phyloP scores from a whole-genome alignment of 2,113 vertebrate species.

The Galeopterus variegatus region DNA sequence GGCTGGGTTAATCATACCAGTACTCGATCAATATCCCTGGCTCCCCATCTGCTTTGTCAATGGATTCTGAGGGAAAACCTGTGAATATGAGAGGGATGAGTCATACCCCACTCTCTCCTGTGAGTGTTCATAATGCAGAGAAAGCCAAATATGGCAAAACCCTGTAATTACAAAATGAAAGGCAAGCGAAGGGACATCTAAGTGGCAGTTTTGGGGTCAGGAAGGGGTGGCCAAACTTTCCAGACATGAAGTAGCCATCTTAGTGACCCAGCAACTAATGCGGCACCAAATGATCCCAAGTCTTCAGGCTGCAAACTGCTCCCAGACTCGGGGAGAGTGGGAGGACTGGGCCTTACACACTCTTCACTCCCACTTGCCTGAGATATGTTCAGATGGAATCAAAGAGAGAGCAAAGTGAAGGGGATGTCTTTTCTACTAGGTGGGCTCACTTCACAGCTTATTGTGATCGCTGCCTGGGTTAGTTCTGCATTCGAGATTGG shows the following conservation, averaged over 20 bases:
- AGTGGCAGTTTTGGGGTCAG: not conserved
- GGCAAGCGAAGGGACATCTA: not conserved
- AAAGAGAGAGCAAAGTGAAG: not conserved
- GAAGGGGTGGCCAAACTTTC: not conserved
- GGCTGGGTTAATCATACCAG: not conserved
- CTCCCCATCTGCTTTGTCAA: not conserved
- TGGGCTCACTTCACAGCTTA: not conserved
- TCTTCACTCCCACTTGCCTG: not conserved
- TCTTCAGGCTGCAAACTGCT: not conserved
- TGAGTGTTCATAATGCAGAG: not conserved
- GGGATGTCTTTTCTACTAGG: not conserved
- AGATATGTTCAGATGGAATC: not conserved
- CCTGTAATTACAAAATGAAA: not conserved
- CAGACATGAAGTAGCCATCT: not conserved
- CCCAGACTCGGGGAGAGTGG: not conserved
- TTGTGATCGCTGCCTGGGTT: not conserved
- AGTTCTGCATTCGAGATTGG: not conserved
- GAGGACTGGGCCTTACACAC: rapidly evolving
- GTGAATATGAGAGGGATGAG: not conserved
- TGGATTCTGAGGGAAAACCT: not conserved
- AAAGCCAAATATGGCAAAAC: not conserved
- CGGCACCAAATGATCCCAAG: not conserved
- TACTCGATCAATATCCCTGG: not conserved
- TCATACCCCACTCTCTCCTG: not conserved
- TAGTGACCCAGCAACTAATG: not conserved